Evolutionary conservation across 1,140 invertebrate species (phyloP), one percentile per base, ranked within the genome.

Genomic region (Drosophila lacertosa): DNA sequence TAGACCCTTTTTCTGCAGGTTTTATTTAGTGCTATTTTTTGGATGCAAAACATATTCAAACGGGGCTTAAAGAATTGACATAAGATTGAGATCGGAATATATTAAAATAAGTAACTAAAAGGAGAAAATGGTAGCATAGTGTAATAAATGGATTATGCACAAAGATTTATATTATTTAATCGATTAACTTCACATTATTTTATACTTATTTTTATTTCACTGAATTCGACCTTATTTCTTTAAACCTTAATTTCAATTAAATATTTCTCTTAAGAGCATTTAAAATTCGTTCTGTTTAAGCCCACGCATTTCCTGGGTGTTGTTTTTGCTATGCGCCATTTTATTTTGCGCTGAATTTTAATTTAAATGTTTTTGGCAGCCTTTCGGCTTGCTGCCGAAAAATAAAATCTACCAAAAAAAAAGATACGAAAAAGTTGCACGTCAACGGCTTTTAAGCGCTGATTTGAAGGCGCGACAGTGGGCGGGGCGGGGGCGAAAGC

Each of bases 311-410:
- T 64, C 4, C 16, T 29, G 18, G 18, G 40, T 62, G 48, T 39
- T 53, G 45, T 32, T 67, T 20, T 60, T 62, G 15, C 18, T 20
- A 24, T n/a, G 22, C 3, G 16, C 40, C 40, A 55, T 63, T 69
- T 69, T 55, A 63, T 63, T 55, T 69, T 64, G 16, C 50, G 40
- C 66, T 63, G 59, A 55, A 88, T 88, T 88, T 88, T 88, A 88
- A 88, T 88, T 88, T 88, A 82, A 88, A 88, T 88, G 82, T 88
- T 88, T 82, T 82, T 82, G 82, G 82, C 82, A 88, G 82, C 70
- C 62, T 72, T 83, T 75, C 64, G 54, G 22, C 44, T 13, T 24
- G 73, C 73, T 48, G 59, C 60, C 66, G 69, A 66, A 58, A 51
- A 50, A 48, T 47, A 39, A 24, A 22, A 47, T 2, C 5, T 29